Conservation (phyloP, 2,113 vertebrate genomes). For the Carassius auratus region DNA sequence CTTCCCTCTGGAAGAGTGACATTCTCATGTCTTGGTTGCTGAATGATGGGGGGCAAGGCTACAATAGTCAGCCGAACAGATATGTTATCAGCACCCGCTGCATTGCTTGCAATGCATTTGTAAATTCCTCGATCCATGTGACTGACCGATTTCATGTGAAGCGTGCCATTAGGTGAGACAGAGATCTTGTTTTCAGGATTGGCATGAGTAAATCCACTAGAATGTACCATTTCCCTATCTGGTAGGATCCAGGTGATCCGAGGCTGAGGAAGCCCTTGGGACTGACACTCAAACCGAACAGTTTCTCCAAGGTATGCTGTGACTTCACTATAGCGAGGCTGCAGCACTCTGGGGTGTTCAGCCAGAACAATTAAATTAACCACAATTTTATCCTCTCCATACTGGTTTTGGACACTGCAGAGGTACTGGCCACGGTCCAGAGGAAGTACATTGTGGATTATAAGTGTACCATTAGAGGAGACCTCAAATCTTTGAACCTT, state of each 20-base stretch:
- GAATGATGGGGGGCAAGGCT: slow-evolving; percentile 80
- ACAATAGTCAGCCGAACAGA: slow-evolving; percentile 81
- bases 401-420: slow-evolving; percentile 82
- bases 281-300: slow-evolving; percentile 80
- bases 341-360: slow-evolving; percentile 77
- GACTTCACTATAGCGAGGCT: slow-evolving; percentile 78
- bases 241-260: slow-evolving; percentile 88
- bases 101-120: slow-evolving; percentile 84
- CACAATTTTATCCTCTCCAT: slow-evolving; percentile 77
- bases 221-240: slow-evolving; percentile 69
- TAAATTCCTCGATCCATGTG: slow-evolving; percentile 84
- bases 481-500: slow-evolving; percentile 83
- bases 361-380: slow-evolving; percentile 76
- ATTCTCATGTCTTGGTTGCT: slow-evolving; percentile 79
- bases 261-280: slow-evolving; percentile 79
- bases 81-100: slow-evolving; percentile 80
- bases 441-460: slow-evolving; percentile 78
- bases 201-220: slow-evolving; percentile 60
- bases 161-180: slow-evolving; percentile 78
- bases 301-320: slow-evolving; percentile 79
- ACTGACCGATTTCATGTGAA: slow-evolving; percentile 76
- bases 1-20: slow-evolving; percentile 76
- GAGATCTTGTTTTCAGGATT: slow-evolving; percentile 67
- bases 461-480: slow-evolving; percentile 82
- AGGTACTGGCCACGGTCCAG: slow-evolving; percentile 85